phyloP scores from a whole-genome alignment of 2,113 vertebrate genomes.

The Polyodon spathula region DNA sequence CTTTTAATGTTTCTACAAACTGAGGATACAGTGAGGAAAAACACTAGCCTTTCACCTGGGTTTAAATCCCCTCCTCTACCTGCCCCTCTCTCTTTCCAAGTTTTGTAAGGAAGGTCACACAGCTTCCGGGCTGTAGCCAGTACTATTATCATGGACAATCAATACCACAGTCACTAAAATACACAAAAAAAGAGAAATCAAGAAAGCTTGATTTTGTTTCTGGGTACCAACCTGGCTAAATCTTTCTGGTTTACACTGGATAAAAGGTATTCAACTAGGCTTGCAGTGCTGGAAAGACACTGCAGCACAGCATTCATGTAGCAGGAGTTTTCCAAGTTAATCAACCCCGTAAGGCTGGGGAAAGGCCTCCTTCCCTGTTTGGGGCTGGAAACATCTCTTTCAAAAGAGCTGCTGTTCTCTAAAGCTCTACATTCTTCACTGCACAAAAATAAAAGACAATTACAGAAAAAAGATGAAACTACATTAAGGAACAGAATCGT shows the following conservation, averaged over 20 bases:
- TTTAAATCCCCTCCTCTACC: no score
- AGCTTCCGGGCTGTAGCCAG: no score
- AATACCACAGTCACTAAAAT: no score
- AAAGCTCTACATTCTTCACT: not conserved
- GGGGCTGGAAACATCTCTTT: not conserved
- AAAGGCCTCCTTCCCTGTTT: conserved; percentile 3
- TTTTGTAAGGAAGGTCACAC: no score
- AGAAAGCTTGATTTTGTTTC: not conserved
- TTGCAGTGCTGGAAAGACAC: conserved; percentile 63
- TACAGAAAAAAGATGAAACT: not conserved
- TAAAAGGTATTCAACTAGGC: conserved; percentile 64
- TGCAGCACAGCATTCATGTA: conserved; percentile 73
- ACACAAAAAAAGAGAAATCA: no score
- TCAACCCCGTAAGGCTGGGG: conserved; percentile 58
- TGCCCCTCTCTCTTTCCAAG: no score
- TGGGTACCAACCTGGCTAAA: conserved; percentile 49
- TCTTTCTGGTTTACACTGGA: conserved; percentile 41
- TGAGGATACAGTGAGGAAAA: no score
- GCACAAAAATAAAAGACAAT: not conserved
- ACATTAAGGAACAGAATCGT: no score
- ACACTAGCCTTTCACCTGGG: no score
- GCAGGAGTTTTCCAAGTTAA: conserved; percentile 74
- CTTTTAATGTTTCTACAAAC: no score
- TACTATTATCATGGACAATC: no score
- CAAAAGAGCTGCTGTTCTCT: not conserved